Evolutionary conservation across 2,113 vertebrate species (phyloP).

Genomic region (Patagioenas fasciata): DNA sequence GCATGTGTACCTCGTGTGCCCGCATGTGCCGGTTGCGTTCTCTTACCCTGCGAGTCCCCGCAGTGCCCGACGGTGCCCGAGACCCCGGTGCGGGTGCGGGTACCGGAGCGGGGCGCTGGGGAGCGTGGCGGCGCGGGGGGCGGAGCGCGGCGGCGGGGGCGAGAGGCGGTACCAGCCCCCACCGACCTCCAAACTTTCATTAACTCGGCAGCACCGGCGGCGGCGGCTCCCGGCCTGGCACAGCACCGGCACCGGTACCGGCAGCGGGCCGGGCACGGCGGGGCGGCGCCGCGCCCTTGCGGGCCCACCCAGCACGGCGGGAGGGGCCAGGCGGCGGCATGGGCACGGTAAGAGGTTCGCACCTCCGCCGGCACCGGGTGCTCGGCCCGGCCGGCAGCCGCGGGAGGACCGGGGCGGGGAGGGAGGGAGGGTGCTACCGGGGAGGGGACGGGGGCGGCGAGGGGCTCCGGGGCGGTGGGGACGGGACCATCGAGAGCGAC

Average conservation of each 20-base stretch:
- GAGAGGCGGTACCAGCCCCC: slow-evolving; percentile 39
- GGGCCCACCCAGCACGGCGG: neutral
- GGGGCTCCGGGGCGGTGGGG: neutral
- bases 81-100: neutral
- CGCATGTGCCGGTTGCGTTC: neutral
- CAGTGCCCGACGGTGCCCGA: neutral
- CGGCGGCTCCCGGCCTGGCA: neutral
- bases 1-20: no score
- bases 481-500: neutral
- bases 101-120: slow-evolving; percentile 27
- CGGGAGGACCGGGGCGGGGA: neutral
- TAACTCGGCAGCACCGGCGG: slow-evolving; percentile 40
- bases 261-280: neutral
- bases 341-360: slow-evolving; percentile 2
- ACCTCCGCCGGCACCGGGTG: neutral
- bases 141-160: slow-evolving; percentile 39
- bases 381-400: neutral
- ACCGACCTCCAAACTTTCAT: slow-evolving; percentile 59
- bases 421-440: neutral
- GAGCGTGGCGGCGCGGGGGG: neutral
- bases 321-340: neutral
- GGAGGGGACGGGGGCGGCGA: neutral
- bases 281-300: neutral
- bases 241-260: neutral
- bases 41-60: neutral